Conservation (phyloP, 2,888 invertebrate genomes). For the Apocheima hispidaria region DNA sequence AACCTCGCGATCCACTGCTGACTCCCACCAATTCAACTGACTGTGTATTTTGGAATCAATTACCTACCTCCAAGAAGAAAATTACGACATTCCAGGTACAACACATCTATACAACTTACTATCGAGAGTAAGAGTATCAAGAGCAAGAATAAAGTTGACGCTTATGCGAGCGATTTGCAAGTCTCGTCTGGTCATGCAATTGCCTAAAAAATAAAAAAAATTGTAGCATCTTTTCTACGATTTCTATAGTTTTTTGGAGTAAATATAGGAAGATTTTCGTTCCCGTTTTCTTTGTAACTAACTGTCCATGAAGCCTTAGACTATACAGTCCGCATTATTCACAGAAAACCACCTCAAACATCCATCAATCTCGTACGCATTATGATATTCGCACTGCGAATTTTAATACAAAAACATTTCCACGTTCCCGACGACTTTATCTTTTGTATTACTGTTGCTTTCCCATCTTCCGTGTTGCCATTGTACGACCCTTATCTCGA, state of each 20-base stretch:
- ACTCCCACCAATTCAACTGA: background rate
- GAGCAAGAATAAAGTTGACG: too few relatives aligned
- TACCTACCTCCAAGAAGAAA: background rate
- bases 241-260: background rate
- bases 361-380: constrained; percentile 27
- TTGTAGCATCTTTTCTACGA: background rate
- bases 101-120: too few relatives aligned
- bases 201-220: too few relatives aligned
- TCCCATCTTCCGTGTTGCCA: constrained; percentile 28
- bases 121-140: too few relatives aligned
- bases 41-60: constrained; percentile 29
- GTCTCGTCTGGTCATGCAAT: too few relatives aligned
- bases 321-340: constrained; percentile 3
- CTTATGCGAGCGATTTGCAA: too few relatives aligned
- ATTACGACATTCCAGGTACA: background rate
- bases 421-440: constrained; percentile 23
- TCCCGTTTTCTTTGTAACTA: constrained; percentile 5
- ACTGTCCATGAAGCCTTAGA: background rate
- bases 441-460: constrained; percentile 27
- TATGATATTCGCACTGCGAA: constrained; percentile 22
- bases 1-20: constrained; percentile 32
- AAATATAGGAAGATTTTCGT: background rate
- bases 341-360: constrained; percentile 11
- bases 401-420: constrained; percentile 35
- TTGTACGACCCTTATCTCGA: constrained; percentile 33